Evolutionary conservation across 2,113 vertebrate species (phyloP), one percentile per base, ranked within the genome.

Genomic region (Corydoras sp.): DNA sequence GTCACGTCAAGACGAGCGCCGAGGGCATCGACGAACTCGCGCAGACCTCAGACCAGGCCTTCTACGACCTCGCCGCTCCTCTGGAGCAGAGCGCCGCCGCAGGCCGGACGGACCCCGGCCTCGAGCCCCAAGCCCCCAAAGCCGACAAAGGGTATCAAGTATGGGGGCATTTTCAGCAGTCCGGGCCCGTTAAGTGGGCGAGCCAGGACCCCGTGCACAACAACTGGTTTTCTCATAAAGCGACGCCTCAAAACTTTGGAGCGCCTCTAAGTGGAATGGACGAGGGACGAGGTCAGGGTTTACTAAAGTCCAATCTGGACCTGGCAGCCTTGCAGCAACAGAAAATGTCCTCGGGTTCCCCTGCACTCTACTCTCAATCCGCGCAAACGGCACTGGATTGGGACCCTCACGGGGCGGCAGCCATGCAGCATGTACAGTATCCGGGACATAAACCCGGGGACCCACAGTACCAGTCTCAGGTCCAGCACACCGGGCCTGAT

Each of bases 141-240:
- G 80, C 92, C 0, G 94, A 97, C 4, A 90, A 93, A 72, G 89
- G 87, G 58, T 89, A 94, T 14, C 86, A 91, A 9, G 82, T 86
- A 77, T 88, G 93, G 80, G 79, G 90, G 29, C 86, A 92, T 73
- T 95, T 95, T 83, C 87, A 93, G 14, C 89, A 93, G 80, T 81
- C 88, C 15, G 83, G 89, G 14, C 81, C 86, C 11, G 88, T 93
- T 72, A 95, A 93, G 77, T 93, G 88, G 85, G 84, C 89, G 14
- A 80, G 89, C 66, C 90, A 92, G 4, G 92, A 89, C 54, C 65
- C 85, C 2, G 18, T 81, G 9, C 87, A 89, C 74, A 70, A 81
- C 0, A 79, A 82, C 50, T 99, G 97, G 97, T 83, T 92, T 78
- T 92, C 93, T 0, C 63, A 82, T 14, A 66, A 87, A 7, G 96